phyloP scores from a whole-genome alignment of 2,797 vertebrate species.

The Mormyrus hasselquistii region DNA sequence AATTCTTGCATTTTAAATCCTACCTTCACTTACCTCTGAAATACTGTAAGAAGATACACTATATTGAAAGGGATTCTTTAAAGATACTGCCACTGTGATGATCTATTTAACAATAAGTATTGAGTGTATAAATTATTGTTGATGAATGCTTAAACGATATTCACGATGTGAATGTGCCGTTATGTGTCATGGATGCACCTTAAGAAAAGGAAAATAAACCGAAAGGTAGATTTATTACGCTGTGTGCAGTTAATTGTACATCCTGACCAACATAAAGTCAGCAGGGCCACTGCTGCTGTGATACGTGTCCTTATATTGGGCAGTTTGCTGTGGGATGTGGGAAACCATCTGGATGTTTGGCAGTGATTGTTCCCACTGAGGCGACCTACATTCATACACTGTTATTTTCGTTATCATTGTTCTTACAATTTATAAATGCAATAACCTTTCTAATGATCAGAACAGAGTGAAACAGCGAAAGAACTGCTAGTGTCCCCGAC shows the following conservation, averaged over 20 bases:
- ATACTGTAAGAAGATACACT: conserved; percentile 3
- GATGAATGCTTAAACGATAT: not conserved
- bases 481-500: not conserved
- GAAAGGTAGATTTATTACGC: not conserved
- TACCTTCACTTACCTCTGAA: not conserved
- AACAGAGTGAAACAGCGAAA: not conserved
- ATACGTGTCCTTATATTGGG: not conserved
- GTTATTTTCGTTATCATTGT: not conserved
- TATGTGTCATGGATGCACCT: not conserved
- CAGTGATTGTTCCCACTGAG: not conserved
- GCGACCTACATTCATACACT: not conserved
- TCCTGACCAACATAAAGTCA: not conserved
- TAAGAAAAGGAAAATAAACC: conserved; percentile 1
- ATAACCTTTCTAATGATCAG: not conserved
- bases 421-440: not conserved
- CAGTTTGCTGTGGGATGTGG: not conserved
- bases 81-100: not conserved
- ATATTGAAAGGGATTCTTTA: not conserved
- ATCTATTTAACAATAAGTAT: not conserved
- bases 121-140: not conserved
- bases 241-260: not conserved
- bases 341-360: not conserved
- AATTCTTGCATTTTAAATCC: not conserved
- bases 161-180: not conserved
- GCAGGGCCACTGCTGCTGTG: not conserved